These are phyloP conservation scores for Leuctra nigra DNA, from an alignment of 2,888 invertebrate species.

Conservation along the genomic window DNA sequence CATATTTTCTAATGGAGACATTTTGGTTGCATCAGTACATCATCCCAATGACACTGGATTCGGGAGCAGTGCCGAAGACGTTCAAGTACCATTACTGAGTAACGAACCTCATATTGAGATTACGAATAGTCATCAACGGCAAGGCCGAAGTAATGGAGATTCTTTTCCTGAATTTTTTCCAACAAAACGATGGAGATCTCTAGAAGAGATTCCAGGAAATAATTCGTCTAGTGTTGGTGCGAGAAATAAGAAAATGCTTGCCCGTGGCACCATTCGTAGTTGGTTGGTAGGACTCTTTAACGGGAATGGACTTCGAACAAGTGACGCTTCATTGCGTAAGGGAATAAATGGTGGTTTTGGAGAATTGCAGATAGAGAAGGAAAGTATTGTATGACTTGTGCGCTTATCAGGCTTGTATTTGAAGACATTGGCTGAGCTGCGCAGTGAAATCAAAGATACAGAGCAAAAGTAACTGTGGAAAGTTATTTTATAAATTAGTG, in stretches of 20 bases:
- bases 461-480: too few species aligned
- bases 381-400: slow-evolving; percentile 49
- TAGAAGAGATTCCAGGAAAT: slow-evolving; percentile 56
- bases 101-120: slow-evolving; percentile 16
- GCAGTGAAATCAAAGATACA: not conserved
- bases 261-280: slow-evolving; percentile 58
- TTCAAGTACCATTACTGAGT: slow-evolving; percentile 46
- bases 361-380: slow-evolving; percentile 50
- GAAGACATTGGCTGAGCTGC: not conserved
- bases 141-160: slow-evolving; percentile 22
- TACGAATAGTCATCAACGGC: slow-evolving; percentile 19
- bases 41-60: slow-evolving; percentile 34
- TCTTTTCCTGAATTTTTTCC: slow-evolving; percentile 39
- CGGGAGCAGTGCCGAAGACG: slow-evolving; percentile 37
- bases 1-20: slow-evolving; percentile 47
- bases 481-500: slow-evolving; percentile 15
- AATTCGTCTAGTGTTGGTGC: slow-evolving; percentile 36
- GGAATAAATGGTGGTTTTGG: slow-evolving; percentile 45
- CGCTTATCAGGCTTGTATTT: not conserved
- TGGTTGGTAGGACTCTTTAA: slow-evolving; percentile 73
- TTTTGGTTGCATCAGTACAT: slow-evolving; percentile 38
- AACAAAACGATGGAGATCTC: slow-evolving; percentile 69
- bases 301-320: slow-evolving; percentile 61
- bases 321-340: slow-evolving; percentile 51
- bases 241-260: slow-evolving; percentile 52